Evolutionary conservation across 2,888 invertebrate species (phyloP), one percentile per base, ranked within the genome.

Genomic region (Leucoma salicis): DNA sequence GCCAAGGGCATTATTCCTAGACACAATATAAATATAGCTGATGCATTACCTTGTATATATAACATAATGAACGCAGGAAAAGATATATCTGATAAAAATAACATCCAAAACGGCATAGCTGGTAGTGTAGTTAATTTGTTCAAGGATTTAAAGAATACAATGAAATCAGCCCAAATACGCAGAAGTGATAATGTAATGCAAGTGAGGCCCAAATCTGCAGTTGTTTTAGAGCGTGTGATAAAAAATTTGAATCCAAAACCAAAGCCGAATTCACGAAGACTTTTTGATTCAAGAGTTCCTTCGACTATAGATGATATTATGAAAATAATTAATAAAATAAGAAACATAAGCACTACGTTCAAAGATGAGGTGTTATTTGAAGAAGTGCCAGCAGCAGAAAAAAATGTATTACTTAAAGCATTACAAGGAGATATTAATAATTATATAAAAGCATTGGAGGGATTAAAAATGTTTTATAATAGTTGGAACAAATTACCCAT

Each of bases 11-110:
- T 66, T 28, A 48, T 46, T 16, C 59, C 59, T 31, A 67, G 63
- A 28, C 51, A 53, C 5, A 66, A 73, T 13, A 53, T 78, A 24
- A 71, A 71, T 38, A 62, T 87, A 32, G 61, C 66, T 2, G 76
- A 84, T 40, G 75, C 71, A 0, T 50, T 89, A 11, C 88, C 88
- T 12, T 88, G 88, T 48, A 71, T 88, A 46, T 78, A 76, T 46
- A 81, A 82, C 39, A 57, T 84, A 25, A 53, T 88, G 11, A 76
- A 74, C 37, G 40, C 48, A 7, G 64, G 62, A 8, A 57, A 53
- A 33, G 46, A 41, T 21, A 41, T 32, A 18, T 13, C 15, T 24
- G 3, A 14, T 3, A 47, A 57, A 14, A 55, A 51, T 13, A 42
- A 18, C 3, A 47, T 47, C 10, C 44, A 43, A 2, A 31, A 31